Evolutionary conservation across 2,888 invertebrate species (phyloP), one percentile per base, ranked within the genome.

Genomic region (Philhelius pedissequus): DNA sequence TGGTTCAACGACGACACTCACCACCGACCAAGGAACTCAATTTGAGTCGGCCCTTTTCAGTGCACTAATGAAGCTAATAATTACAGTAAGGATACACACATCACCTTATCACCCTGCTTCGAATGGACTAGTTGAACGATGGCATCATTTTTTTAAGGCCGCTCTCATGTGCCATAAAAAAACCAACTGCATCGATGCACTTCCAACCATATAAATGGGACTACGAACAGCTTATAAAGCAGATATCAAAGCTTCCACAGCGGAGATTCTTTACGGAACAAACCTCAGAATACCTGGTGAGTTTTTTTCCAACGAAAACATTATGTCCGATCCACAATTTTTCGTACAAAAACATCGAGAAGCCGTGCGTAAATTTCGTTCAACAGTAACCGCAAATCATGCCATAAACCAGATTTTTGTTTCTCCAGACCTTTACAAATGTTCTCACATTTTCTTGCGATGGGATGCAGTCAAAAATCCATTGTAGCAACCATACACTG

Each of bases 51-150:
- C 76, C n/a, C 60, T 82, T 13, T 82, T 78, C 25, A 40, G 4
- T 3, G 56, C 73, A 18, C 48, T 77, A 0, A 35, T 32, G 7
- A 77, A 74, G 18, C 15, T 86, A 6, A 11, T 30, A 4, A 78
- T 74, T n/a, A 50, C 38, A 4, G 11, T 54, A 50, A 60, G 54
- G 13, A 18, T 68, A n/a, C 22, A 70, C 1, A 78, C 81, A 2
- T 68, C 70, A 1, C 32, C 86, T 25, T n/a, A n/a, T n/a, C n/a
- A n/a, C n/a, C n/a, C n/a, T n/a, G n/a, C n/a, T n/a, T 70, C 77
- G 8, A 86, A 86, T 48, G 78, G 81, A 11, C 18, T 86, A 18
- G 45, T 80, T 7, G 78, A 86, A 50, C 73, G 74, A 9, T 74
- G 64, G 70, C 77, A 86, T 18, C 60, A 74, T 11, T 58, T 75